Evolutionary conservation across 2,797 vertebrate species (phyloP).

Genomic region (Fistularia tabacaria): DNA sequence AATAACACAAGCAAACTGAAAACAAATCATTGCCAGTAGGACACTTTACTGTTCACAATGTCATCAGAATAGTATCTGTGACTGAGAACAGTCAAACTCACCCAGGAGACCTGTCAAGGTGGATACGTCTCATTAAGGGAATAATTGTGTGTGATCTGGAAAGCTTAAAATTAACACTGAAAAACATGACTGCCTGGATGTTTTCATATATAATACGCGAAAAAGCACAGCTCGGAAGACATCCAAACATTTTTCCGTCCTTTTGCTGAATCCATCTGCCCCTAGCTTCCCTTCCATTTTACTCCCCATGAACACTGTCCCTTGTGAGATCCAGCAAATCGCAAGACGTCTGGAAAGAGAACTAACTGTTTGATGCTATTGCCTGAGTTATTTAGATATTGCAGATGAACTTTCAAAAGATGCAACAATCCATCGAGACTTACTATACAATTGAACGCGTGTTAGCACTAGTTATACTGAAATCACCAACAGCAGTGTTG

Average conservation of each 20-base stretch:
- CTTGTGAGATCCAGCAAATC: conserved; percentile 33
- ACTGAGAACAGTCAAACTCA: background rate
- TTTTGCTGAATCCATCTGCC: conserved; percentile 40
- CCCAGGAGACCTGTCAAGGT: background rate
- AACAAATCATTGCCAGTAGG: background rate
- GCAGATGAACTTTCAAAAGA: conserved; percentile 18
- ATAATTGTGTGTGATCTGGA: conserved; percentile 7
- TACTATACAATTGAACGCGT: conserved; percentile 19
- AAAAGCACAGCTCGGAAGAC: conserved; percentile 17
- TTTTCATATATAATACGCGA: conserved; percentile 28
- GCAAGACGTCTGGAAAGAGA: conserved; percentile 54
- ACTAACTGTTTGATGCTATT: conserved; percentile 29
- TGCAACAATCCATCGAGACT: conserved; percentile 14
- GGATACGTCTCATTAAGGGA: background rate
- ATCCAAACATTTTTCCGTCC: conserved; percentile 33
- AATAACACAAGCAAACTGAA: too few relatives aligned
- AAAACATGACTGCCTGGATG: conserved; percentile 11
- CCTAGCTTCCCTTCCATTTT: conserved; percentile 19
- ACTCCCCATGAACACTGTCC: conserved; percentile 19
- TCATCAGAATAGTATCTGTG: background rate
- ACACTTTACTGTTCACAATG: conserved; percentile 1
- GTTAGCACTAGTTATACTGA: background rate
- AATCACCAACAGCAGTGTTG: background rate
- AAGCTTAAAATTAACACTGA: conserved; percentile 7
- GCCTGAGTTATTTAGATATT: conserved; percentile 30